phyloP scores from a whole-genome alignment of 2,113 vertebrate genomes.

The Stegostoma tigrinum region DNA sequence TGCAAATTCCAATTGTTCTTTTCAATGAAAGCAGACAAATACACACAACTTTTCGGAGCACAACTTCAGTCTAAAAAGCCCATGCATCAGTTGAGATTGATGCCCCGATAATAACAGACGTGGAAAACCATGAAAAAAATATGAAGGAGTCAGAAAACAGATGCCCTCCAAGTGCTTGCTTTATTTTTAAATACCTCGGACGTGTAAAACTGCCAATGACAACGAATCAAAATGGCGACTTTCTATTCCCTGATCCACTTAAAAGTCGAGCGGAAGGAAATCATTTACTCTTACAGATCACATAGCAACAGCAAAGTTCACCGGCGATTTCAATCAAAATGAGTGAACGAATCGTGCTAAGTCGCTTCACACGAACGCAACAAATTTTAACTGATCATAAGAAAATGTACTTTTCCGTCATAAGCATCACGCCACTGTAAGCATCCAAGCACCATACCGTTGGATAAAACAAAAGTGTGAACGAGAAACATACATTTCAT shows the following conservation, averaged over 20 bases:
- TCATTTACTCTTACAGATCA: neutral
- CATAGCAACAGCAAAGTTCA: neutral
- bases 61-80: neutral
- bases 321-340: neutral
- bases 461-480: neutral
- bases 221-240: constrained; percentile 7
- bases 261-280: constrained; percentile 4
- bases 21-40: neutral
- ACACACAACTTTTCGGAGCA: neutral
- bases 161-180: neutral
- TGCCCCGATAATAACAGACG: neutral
- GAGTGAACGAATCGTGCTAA: neutral
- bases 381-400: neutral
- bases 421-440: neutral
- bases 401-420: neutral
- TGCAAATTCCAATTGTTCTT: neutral
- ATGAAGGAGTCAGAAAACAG: neutral
- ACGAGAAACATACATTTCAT: neutral
- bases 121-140: neutral
- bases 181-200: neutral
- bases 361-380: neutral
- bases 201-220: constrained; percentile 12
- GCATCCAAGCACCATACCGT: neutral
- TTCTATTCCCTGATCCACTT: neutral
- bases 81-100: neutral